phyloP scores from a whole-genome alignment of 2,888 invertebrate genomes.

The Sminthurinus aureus region DNA sequence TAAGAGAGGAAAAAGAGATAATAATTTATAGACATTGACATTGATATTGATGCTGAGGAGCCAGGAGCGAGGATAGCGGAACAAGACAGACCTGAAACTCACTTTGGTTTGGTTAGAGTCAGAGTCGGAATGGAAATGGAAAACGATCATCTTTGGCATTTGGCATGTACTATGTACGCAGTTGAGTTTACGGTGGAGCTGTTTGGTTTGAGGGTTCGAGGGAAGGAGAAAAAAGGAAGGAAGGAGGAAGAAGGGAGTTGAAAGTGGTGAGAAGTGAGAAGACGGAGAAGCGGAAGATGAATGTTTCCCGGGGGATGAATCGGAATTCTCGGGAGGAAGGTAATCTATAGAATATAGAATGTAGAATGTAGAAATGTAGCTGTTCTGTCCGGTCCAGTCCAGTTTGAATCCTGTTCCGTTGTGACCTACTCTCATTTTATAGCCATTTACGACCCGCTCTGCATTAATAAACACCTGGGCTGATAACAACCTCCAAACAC shows the following conservation, averaged over 20 bases:
- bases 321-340: constrained; percentile 14
- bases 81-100: background rate
- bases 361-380: no score
- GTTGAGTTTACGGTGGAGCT: background rate
- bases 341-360: constrained; percentile 33
- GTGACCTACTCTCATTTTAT: constrained; percentile 40
- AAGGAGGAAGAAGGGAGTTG: background rate
- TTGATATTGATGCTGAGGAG: background rate
- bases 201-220: background rate
- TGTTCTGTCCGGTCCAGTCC: constrained; percentile 15
- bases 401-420: constrained; percentile 25
- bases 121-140: constrained; percentile 18
- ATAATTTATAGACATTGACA: background rate
- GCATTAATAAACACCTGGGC: constrained; percentile 37
- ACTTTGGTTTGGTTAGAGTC: background rate
- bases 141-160: constrained; percentile 26
- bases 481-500: background rate
- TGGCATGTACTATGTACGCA: background rate
- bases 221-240: no score
- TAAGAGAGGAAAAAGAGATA: background rate
- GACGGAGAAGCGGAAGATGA: constrained; percentile 19
- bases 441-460: constrained; percentile 38
- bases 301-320: constrained; percentile 23
- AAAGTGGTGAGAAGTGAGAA: no score
- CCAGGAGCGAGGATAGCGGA: background rate